Base-by-base conservation (phyloP, 2,797 vertebrate genomes). In the Notolabrus celidotus region DNA sequence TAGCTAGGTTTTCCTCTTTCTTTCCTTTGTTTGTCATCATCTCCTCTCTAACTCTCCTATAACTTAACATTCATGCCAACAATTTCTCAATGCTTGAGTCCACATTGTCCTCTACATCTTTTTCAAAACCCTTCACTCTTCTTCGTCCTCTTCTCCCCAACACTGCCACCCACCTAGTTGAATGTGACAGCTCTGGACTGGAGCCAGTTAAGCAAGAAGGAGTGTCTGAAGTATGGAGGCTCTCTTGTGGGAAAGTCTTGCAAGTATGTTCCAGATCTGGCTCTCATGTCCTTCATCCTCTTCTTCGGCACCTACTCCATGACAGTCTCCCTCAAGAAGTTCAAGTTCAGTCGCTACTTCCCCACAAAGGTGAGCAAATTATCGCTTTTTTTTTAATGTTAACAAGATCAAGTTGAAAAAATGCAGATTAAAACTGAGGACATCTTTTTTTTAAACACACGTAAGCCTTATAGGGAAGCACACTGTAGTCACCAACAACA, bases 211-310 rank as follows among this genome's bases (percentile, higher is more conserved):
- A 96, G 97, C 75, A 99, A 97, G 94, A 97, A 97, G 91, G 97
- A 99, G 77, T 99, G 97, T 80, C 85, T 98, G 72, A 96, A 89
- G 70, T 99, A 99, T 0, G 97, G 97, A 0, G 98, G 98, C 45
- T 94, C 92, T 59, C 92, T 99, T 38, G 92, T 97, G 19, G 98
- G 98, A 10, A 96, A 94, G 50, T 95, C 96, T 88, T 99, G 97
- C 88, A 94, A 95, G 60, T 99, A 92, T 0, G 90, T 97, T 77
- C 98, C 97, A 0, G 98, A 99, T 83, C 85, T 99, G 92, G 97
- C 97, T 1, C 96, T 99, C 63, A 97, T 99, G 96, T 99, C 97
- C 80, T 98, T 99, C 94, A 98, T 99, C 88, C 96, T 99, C 82
- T 99, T 99, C 95, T 97, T 99, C 0, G 98, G 98, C 46, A 99